Evolutionary conservation across 1,140 invertebrate genomes (phyloP).

Genomic region (Eumaeus atala): DNA sequence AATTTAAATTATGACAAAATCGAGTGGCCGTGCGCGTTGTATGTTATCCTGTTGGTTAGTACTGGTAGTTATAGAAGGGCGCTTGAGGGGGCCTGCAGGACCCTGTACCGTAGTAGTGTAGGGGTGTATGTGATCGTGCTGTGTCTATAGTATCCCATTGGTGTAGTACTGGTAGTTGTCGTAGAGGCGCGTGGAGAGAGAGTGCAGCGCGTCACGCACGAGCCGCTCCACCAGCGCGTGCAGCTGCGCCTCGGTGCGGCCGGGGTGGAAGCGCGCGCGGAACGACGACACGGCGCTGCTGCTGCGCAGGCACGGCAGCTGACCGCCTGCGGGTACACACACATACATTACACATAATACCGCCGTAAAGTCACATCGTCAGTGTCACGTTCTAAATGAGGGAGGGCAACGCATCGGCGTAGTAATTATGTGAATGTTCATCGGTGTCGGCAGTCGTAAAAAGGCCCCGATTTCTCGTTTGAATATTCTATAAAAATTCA

Average conservation of each 20-base stretch:
- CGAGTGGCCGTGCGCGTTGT: too few species aligned
- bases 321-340: constrained; percentile 81
- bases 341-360: constrained; percentile 7
- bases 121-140: background rate
- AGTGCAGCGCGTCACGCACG: constrained; percentile 92
- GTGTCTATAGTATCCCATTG: constrained; percentile 87
- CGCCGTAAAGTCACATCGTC: too few species aligned
- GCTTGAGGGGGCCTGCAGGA: too few species aligned
- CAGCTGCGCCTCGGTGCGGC: constrained; percentile 95
- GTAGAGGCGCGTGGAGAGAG: constrained; percentile 97
- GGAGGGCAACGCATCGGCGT: too few species aligned
- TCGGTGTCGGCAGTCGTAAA: too few species aligned
- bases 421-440: too few species aligned
- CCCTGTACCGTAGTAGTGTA: too few species aligned
- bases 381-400: too few species aligned
- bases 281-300: constrained; percentile 85
- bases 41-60: too few species aligned
- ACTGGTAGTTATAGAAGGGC: background rate
- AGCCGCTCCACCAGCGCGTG: constrained; percentile 93
- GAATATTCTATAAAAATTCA: too few species aligned
- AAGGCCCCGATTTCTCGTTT: too few species aligned
- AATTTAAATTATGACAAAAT: too few species aligned
- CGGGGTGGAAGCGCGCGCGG: constrained; percentile 95
- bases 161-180: constrained; percentile 99
- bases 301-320: constrained; percentile 96